A percentile compares a stretch with the other conserved stretches of the same genome.
phyloP scores from a whole-genome alignment of 2,797 vertebrate species.

The Periophthalmus magnuspinnatus region DNA sequence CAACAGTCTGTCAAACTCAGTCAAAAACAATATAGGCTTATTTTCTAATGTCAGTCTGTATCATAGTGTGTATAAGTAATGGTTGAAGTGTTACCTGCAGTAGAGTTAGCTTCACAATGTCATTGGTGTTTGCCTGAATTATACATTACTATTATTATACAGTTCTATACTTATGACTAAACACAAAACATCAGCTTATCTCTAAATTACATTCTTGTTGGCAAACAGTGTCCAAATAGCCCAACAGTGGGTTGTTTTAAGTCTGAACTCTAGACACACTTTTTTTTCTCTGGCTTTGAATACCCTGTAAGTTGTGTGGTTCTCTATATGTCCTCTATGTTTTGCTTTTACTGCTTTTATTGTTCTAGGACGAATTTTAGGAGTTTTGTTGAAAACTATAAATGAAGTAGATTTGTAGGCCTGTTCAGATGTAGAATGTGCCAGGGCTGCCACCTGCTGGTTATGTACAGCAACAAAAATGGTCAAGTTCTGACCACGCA shows the following conservation, averaged over 20 bases:
- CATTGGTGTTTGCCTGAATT: slow-evolving; percentile 25
- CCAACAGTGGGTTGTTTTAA: too few relatives aligned
- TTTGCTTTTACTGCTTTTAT: too few relatives aligned
- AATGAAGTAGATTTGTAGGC: too few relatives aligned
- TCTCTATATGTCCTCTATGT: too few relatives aligned
- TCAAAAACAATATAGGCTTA: background rate
- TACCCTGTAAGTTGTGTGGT: background rate
- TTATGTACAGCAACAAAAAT: too few relatives aligned
- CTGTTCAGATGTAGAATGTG: slow-evolving; percentile 7
- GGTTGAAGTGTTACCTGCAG: background rate
- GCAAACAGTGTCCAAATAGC: too few relatives aligned
- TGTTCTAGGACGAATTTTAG: too few relatives aligned
- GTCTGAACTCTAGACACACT: too few relatives aligned
- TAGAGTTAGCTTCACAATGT: slow-evolving; percentile 8
- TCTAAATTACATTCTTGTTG: background rate
- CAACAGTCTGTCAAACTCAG: background rate
- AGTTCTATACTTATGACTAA: slow-evolving; percentile 20
- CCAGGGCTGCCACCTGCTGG: slow-evolving; percentile 46
- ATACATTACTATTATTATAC: background rate
- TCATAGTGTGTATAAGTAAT: background rate
- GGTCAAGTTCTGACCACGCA: too few relatives aligned
- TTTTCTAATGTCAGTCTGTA: background rate
- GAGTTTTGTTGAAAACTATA: too few relatives aligned
- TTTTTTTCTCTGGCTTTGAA: background rate
- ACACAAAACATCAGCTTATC: slow-evolving; percentile 1